Percentiles rank a stretch among this genome's conserved stretches.
Evolutionary conservation across 2,113 vertebrate species (phyloP).

Genomic region (Syngnathoides biaculeatus): DNA sequence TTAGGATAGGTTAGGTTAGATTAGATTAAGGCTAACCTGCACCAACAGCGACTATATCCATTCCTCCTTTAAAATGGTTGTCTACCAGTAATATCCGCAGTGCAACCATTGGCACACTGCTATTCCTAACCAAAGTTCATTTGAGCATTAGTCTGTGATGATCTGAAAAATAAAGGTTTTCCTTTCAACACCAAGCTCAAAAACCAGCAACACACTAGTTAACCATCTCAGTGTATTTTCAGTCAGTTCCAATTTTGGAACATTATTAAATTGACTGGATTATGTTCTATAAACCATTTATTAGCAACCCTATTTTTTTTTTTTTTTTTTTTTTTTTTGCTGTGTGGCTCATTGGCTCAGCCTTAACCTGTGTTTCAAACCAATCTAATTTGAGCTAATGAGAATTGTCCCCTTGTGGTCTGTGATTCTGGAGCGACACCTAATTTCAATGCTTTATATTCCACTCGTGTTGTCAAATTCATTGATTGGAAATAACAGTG

Average conservation of each 20-base stretch:
- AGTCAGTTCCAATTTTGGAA: neutral
- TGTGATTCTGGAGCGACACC: neutral
- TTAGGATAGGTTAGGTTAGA: neutral
- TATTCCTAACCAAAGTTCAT: neutral
- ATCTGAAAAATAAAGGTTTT: neutral
- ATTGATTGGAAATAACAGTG: neutral
- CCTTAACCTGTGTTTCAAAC: slow-evolving; percentile 9
- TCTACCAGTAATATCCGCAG: neutral
- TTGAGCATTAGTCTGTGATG: neutral
- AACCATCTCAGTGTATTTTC: neutral
- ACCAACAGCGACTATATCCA: neutral
- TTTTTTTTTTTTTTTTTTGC: too few species aligned
- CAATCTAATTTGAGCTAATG: neutral
- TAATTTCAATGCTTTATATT: neutral
- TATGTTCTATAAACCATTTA: slow-evolving; percentile 1
- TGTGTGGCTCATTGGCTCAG: slow-evolving; percentile 3
- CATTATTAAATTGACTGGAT: neutral
- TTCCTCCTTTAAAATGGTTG: neutral
- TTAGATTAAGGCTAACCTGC: neutral
- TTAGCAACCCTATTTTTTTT: too few species aligned
- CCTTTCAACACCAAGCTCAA: neutral
- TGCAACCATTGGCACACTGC: neutral
- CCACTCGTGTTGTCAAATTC: neutral
- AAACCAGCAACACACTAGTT: neutral
- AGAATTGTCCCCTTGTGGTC: slow-evolving; percentile 7